Evolutionary conservation across 1,140 invertebrate genomes (phyloP), one percentile per base, ranked within the genome.

Genomic region (Lordiphosa mommai): DNA sequence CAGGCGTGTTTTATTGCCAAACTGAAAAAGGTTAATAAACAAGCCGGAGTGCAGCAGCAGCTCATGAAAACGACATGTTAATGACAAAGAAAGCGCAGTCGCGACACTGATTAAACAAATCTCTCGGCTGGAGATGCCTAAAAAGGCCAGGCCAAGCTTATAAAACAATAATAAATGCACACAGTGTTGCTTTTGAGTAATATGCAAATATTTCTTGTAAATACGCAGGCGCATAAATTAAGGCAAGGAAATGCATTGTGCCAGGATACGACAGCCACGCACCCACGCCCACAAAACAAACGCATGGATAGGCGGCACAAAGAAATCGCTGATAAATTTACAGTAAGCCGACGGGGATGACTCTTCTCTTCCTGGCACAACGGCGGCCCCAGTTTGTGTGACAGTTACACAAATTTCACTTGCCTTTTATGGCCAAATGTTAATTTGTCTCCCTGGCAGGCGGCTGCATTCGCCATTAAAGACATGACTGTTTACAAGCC

Each of bases 21-120:
- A 82, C 53, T 49, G 40, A 48, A 76, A 82, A 79, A 82, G 77
- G 77, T 84, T 77, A 82, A 82, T 77, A 84, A 84, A 84, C 72
- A 84, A 84, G 55, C 57, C 57, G 67, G 23, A 77, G 49, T 49
- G 76, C 40, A 56, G 57, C 67, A 61, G 76, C 40, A 56, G 57
- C 67, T 59, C 41, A 80, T 80, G 61, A 80, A 80, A 71, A 63
- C 71, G 60, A 61, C 57, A 82, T 51, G 69, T 80, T 80, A 84
- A 84, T 64, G 68, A 84, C 77, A 84, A 84, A 84, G 77, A 84
- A 84, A 84, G 77, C 76, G 49, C 50, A 67, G 71, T 77, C 37
- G 56, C 58, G 66, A 68, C 68, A 60, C 50, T 63, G 61, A 72
- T 73, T 66, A 72, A 73, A 56, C 58, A 64, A 66, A 65, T 77